Base-by-base conservation (phyloP, 2,113 vertebrate genomes). In the Hipposideros armiger region DNA sequence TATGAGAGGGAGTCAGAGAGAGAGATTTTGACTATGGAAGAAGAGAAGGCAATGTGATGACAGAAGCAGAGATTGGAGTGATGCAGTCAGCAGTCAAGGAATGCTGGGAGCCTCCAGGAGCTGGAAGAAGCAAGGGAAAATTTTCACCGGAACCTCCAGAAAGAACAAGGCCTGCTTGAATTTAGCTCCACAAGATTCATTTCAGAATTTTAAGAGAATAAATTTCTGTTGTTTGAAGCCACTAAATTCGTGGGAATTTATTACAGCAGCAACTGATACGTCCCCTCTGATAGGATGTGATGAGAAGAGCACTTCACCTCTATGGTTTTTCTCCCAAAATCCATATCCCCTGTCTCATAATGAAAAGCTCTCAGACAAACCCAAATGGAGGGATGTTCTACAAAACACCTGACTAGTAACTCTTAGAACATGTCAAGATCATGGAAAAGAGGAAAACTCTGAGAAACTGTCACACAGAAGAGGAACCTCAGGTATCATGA, bases 221-320 rank as follows among this genome's bases (percentile, higher is more conserved):
- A 6, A 85, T 95, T 94, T 52, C 40, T 93, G 15, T 87, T 88
- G 36, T 80, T 93, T 64, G 85, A 76, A 88, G 50, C 2, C 42
- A 64, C 62, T 47, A 77, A 82, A 36, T 73, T 74, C 50, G 50
- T 77, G 19, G 20, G 76, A 72, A 90, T 52, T 96, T 60, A 50
- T 91, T 69, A 86, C 3, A 77, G 36, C 56, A 96, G 66, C 40
- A 88, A 36, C 52, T 64, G 88, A 93, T 56, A 42, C 26, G 32
- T 45, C 81, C 42, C 58, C 36, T n/a, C 50, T 56, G 66, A 62
- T 42, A 88, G 9, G 14, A 91, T 64, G n/a, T 77, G 54, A 91
- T 77, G 54, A 91, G 17, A 84, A 84, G 24, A 72, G 13, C 30
- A 66, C 11, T 42, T 90, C 42, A 47, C n/a, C 30, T 73, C 11